Percentiles rank a stretch among this genome's conserved stretches.
Evolutionary conservation across 2,797 vertebrate species (phyloP).

Genomic region (Alosa sapidissima): DNA sequence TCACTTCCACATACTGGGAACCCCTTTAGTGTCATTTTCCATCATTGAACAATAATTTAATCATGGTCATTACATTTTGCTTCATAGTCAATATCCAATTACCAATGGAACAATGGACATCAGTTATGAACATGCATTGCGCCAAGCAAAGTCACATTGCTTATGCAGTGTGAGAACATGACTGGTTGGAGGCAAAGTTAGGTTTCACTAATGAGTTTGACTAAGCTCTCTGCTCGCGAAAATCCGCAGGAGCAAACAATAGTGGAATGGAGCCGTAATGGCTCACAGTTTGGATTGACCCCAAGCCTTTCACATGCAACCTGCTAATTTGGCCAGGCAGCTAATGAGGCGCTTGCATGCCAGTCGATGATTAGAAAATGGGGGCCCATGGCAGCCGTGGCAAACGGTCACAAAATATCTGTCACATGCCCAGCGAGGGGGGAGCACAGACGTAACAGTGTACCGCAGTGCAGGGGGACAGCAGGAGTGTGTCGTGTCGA

Average conservation of each 20-base stretch:
- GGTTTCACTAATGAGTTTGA: conserved; percentile 71
- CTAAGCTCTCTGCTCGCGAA: conserved; percentile 52
- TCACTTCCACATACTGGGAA: no score
- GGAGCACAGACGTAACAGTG: neutral
- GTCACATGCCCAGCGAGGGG: conserved; percentile 70
- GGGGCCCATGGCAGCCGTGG: conserved; percentile 41
- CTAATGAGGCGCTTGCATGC: conserved; percentile 77
- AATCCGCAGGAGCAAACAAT: conserved; percentile 40
- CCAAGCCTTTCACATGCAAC: conserved; percentile 71
- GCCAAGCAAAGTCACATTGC: neutral
- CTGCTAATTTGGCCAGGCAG: conserved; percentile 63
- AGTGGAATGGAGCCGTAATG: conserved; percentile 60
- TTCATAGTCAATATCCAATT: neutral
- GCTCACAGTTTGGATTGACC: conserved; percentile 55
- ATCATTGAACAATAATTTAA: neutral
- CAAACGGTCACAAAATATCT: conserved; percentile 69
- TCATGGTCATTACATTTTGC: neutral
- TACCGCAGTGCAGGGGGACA: neutral
- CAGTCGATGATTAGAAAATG: conserved; percentile 67
- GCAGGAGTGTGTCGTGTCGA: neutral
- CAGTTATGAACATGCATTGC: no score
- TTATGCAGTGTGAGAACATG: conserved; percentile 17
- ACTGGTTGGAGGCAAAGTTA: conserved; percentile 57
- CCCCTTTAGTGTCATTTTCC: no score
- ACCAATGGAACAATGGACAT: neutral